These are phyloP conservation scores for Sternarchorhynchus goeldii DNA, from an alignment of 2,797 vertebrate genomes.

Conservation along the genomic window DNA sequence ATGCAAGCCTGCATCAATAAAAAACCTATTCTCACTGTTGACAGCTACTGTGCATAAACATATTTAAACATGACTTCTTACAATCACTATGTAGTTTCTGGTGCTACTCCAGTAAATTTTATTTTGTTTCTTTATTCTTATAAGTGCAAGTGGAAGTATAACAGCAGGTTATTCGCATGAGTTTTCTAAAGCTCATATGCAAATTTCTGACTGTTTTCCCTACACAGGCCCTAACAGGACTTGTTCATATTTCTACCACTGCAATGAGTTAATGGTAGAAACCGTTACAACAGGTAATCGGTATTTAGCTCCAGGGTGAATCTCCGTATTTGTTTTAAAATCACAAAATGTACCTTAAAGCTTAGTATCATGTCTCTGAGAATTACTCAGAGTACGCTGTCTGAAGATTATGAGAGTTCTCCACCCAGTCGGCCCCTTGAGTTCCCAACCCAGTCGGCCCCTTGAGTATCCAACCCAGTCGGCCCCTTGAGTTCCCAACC, in stretches of 20 bases:
- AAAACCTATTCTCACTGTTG: background rate
- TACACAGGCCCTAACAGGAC: too few relatives aligned
- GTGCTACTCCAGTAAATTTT: too few relatives aligned
- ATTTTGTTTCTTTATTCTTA: too few relatives aligned
- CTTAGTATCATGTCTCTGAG: slow-evolving; percentile 2
- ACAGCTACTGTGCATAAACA: too few relatives aligned
- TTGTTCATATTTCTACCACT: too few relatives aligned
- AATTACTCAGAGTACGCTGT: slow-evolving; percentile 5
- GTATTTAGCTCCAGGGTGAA: background rate
- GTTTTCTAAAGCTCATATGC: too few relatives aligned
- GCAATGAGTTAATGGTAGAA: background rate
- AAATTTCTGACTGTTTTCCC: too few relatives aligned
- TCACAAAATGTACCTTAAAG: slow-evolving; percentile 3
- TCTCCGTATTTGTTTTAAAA: slow-evolving; percentile 1
- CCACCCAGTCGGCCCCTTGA: slow-evolving; percentile 32
- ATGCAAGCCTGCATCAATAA: background rate
- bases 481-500: slow-evolving; percentile 2
- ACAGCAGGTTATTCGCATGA: too few relatives aligned
- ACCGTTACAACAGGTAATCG: background rate
- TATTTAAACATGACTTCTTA: too few relatives aligned
- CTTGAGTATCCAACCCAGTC: slow-evolving; percentile 15
- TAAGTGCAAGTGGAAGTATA: too few relatives aligned
- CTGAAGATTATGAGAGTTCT: slow-evolving; percentile 20
- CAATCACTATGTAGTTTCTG: too few relatives aligned
- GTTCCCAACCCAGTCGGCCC: slow-evolving; percentile 5